Evolutionary conservation across 2,797 vertebrate genomes (phyloP), one percentile per base, ranked within the genome.

Genomic region (Pelochelys cantorii): DNA sequence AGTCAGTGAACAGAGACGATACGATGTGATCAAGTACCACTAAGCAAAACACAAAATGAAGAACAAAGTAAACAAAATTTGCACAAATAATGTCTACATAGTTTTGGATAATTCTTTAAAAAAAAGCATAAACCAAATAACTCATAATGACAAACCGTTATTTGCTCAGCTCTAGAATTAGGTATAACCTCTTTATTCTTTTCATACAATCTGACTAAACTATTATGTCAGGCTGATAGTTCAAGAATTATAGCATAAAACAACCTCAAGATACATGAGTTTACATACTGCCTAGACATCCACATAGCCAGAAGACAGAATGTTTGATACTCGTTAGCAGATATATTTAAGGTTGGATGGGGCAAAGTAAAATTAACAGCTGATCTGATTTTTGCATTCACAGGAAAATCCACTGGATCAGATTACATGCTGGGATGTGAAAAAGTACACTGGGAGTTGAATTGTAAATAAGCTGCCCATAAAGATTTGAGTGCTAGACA

Each of bases 381-480:
- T 78, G 62, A 75, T 0, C 0, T 0, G 13, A 27, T 52, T 65
- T 48, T 87, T 42, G 3, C 27, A 75, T 4, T 60, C 81, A 12
- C 62, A 52, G 81, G 79, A 90, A 56, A 92, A 15, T 7, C 18
- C 52, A 23, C 0, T 0, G 0, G n/a, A 55, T 31, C 29, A 0
- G 2, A 62, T 0, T 1, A 18, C 71, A 86, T 25, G 71, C 0
- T 0, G 53, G 54, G 23, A 5, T 92, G 25, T 54, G 25, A 31
- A n/a, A 54, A 74, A 29, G 31, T 65, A 52, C 87, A 42, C 0
- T 0, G 0, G 2, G 1, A 2, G 4, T 18, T 85, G 13, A 2
- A 52, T 54, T 74, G 81, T 68, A 84, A 65, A 7, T 3, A 60
- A 94, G 14, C 8, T 53, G 5, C 37, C 4, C 31, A 17, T 4